Evolutionary conservation across 2,888 invertebrate genomes (phyloP).

Genomic region (Diabrotica balteata): DNA sequence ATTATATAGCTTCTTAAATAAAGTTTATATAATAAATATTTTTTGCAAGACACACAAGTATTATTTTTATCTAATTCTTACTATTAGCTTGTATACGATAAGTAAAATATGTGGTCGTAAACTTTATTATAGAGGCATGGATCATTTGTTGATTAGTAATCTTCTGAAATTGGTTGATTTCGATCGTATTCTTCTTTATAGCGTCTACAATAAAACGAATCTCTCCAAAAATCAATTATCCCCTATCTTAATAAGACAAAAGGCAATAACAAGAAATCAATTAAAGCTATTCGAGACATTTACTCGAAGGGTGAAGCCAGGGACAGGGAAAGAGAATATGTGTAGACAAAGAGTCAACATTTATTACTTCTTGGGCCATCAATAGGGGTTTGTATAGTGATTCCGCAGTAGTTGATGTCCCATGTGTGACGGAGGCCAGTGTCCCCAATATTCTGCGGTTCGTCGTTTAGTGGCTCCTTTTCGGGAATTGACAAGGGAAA

Average conservation of each 20-base stretch:
- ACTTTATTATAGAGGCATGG: too few species aligned
- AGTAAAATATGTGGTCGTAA: too few species aligned
- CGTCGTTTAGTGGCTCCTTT: slow-evolving; percentile 27
- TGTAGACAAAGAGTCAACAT: slow-evolving; percentile 40
- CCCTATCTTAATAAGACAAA: slow-evolving; percentile 32
- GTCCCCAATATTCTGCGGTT: slow-evolving; percentile 21
- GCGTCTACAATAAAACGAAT: not conserved
- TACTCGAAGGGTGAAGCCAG: slow-evolving; percentile 14
- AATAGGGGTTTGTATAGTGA: slow-evolving; percentile 37
- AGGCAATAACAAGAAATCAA: slow-evolving; percentile 37
- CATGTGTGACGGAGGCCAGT: slow-evolving; percentile 26
- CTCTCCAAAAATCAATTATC: slow-evolving; percentile 31
- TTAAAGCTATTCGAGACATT: slow-evolving; percentile 35
- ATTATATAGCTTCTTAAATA: too few species aligned
- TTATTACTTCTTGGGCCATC: slow-evolving; percentile 39
- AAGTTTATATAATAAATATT: too few species aligned
- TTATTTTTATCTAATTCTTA: too few species aligned
- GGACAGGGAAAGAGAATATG: slow-evolving; percentile 28
- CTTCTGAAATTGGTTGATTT: too few species aligned
- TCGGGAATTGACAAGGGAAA: slow-evolving; percentile 24
- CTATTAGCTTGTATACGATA: too few species aligned
- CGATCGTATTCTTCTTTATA: too few species aligned
- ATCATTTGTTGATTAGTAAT: too few species aligned
- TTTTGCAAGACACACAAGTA: too few species aligned
- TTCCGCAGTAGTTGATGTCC: slow-evolving; percentile 29